These are phyloP conservation scores for Neelides folsomi DNA, from an alignment of 2,888 invertebrate species.

Conservation along the genomic window DNA sequence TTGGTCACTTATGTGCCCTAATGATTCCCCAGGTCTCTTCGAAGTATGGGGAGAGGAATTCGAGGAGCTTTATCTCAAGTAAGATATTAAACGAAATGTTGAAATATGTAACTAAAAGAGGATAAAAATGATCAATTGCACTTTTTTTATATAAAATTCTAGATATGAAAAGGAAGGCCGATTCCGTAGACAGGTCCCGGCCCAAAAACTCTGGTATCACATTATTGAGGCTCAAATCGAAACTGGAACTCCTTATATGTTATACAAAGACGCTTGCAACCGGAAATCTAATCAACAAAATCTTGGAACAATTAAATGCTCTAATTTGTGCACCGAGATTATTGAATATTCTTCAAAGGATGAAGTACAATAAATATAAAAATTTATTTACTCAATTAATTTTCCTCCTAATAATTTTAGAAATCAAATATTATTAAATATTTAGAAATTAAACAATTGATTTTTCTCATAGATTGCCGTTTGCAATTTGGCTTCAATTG, in stretches of 20 bases:
- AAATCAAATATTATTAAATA: too few relatives aligned
- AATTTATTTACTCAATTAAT: too few relatives aligned
- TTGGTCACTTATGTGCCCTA: constrained; percentile 97
- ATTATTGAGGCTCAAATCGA: constrained; percentile 91
- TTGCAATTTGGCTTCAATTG: constrained; percentile 94
- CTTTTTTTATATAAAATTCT: constrained; percentile 12
- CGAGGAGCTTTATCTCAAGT: constrained; percentile 67
- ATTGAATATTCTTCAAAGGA: constrained; percentile 83
- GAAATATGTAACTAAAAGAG: background rate
- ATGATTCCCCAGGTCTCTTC: constrained; percentile 73
- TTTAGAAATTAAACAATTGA: background rate
- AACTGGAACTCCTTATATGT: constrained; percentile 96
- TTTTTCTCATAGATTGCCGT: constrained; percentile 57
- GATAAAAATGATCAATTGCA: background rate
- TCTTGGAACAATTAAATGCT: constrained; percentile 93
- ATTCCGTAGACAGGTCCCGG: constrained; percentile 51
- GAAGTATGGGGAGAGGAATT: constrained; percentile 95
- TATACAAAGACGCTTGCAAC: constrained; percentile 92
- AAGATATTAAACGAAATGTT: constrained; percentile 21
- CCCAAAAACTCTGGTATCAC: constrained; percentile 83
- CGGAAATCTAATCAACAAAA: constrained; percentile 95
- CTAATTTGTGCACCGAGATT: constrained; percentile 96
- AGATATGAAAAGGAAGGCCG: constrained; percentile 70
- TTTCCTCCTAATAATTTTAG: constrained; percentile 1
- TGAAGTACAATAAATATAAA: constrained; percentile 46